Base-by-base conservation (phyloP, 2,888 invertebrate genomes). In the Amiota mariae region DNA sequence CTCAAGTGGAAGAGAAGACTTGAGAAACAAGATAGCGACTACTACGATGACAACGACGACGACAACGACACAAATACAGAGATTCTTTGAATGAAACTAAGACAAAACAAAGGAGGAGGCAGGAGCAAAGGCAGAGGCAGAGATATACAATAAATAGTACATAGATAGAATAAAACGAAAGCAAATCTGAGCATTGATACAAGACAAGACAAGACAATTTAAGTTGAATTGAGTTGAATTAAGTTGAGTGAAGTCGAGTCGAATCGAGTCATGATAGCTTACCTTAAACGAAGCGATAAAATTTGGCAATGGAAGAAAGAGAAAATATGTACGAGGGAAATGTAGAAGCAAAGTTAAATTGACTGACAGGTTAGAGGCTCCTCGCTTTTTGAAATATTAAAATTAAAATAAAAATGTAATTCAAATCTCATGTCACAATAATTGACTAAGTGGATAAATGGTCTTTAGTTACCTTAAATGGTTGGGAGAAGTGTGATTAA, bases 371-470 rank as follows among this genome's bases (percentile, higher is more conserved):
- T 85, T 36, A 36, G 6, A 36, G 6, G 36, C 36, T 36, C 85
- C 85, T 85, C 83, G 82, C 82, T 85, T 85, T 85, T 86, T 86
- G 82, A 84, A 85, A 85, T 83, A 83, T 84, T 84, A 81, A 84
- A 83, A 79, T 83, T 79, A 77, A 82, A 81, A 82, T 73, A 3
- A 51, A 51, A 51, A 51, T 3, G 3, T 51, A 51, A 51, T 51
- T n/a, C 54, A 51, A n/a, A 36, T 36, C 36, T 36, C 73, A 51
- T 13, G 68, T 49, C 71, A 4, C 64, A 59, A 36, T 36, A 36
- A 36, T 36, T 36, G 36, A 36, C 36, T 6, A 36, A 36, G 36
- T 36, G 8, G 36, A 6, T 36, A 36, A 36, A 36, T 36, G 36
- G 4, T 36, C 36, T 36, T 36, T 36, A 36, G 36, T 36, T 36